A percentile compares a stretch with the other conserved stretches of the same genome.
Evolutionary conservation across 2,797 vertebrate genomes (phyloP).

Genomic region (Otolemur crassicaudatus): DNA sequence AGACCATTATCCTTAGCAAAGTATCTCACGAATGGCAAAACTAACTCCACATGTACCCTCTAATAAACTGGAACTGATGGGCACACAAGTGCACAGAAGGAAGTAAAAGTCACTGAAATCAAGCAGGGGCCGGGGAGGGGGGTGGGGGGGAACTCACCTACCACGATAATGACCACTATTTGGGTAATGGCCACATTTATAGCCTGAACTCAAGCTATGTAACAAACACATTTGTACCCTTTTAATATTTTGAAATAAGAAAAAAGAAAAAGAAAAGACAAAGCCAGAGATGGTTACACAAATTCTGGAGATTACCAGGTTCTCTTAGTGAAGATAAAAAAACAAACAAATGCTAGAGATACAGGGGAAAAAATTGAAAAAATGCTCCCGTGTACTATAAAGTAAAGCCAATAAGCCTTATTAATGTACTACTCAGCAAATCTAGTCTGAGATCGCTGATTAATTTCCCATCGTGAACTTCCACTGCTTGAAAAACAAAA

Average conservation of each 20-base stretch:
- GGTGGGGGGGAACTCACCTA: neutral
- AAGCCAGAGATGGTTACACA: neutral
- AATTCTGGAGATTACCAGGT: neutral
- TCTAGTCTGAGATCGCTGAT: conserved; percentile 40
- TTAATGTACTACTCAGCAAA: conserved; percentile 31
- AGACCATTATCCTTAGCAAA: neutral
- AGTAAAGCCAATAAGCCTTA: neutral
- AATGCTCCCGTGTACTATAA: neutral
- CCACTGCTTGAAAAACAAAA: conserved; percentile 34
- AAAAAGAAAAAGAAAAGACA: neutral
- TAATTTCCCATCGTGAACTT: conserved; percentile 36
- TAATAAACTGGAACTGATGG: neutral
- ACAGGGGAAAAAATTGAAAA: neutral
- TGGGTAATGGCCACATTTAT: neutral
- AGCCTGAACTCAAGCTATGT: neutral
- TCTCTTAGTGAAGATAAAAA: neutral
- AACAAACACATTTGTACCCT: neutral
- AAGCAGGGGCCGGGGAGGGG: neutral
- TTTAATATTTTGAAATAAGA: neutral
- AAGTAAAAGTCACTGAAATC: neutral
- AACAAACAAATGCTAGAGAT: neutral
- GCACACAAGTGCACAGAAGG: neutral
- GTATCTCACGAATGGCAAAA: neutral
- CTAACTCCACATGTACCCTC: neutral
- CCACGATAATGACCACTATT: neutral